A percentile compares a stretch with the other conserved stretches of the same genome.
Conservation (phyloP, 1,140 invertebrate genomes). For the Ceratosolen fusciceps region DNA sequence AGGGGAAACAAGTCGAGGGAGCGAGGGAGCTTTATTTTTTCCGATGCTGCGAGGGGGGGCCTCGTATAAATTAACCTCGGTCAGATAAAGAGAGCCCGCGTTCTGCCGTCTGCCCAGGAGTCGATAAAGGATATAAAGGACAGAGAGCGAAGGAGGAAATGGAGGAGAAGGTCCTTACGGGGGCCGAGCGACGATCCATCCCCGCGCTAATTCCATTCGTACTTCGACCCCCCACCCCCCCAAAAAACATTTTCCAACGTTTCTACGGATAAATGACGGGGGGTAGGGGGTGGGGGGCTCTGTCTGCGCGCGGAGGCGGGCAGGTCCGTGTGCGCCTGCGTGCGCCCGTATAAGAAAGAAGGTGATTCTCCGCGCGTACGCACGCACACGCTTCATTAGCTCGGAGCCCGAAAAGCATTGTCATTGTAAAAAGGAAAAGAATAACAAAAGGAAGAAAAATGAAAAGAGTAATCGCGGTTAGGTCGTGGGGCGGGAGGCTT, state of each 20-base stretch:
- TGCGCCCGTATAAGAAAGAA: too few species aligned
- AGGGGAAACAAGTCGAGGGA: too few species aligned
- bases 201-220: not conserved
- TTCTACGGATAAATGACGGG: not conserved
- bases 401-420: slow-evolving; percentile 25
- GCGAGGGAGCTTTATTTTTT: too few species aligned
- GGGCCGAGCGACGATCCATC: not conserved
- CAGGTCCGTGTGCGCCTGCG: too few species aligned
- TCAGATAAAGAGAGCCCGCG: not conserved
- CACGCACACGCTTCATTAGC: slow-evolving; percentile 15
- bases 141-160: not conserved
- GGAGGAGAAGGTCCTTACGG: not conserved
- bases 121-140: too few species aligned
- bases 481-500: too few species aligned
- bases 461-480: slow-evolving; percentile 44
- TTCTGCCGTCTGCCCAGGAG: not conserved
- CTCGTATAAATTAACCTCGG: not conserved
- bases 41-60: too few species aligned
- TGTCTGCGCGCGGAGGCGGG: too few species aligned
- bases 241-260: slow-evolving; percentile 1
- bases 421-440: slow-evolving; percentile 17
- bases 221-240: too few species aligned
- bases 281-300: too few species aligned
- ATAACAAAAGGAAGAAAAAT: slow-evolving; percentile 19
- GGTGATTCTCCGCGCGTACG: not conserved